Evolutionary conservation across 2,797 vertebrate genomes (phyloP).

Genomic region (Fistularia commersonii): DNA sequence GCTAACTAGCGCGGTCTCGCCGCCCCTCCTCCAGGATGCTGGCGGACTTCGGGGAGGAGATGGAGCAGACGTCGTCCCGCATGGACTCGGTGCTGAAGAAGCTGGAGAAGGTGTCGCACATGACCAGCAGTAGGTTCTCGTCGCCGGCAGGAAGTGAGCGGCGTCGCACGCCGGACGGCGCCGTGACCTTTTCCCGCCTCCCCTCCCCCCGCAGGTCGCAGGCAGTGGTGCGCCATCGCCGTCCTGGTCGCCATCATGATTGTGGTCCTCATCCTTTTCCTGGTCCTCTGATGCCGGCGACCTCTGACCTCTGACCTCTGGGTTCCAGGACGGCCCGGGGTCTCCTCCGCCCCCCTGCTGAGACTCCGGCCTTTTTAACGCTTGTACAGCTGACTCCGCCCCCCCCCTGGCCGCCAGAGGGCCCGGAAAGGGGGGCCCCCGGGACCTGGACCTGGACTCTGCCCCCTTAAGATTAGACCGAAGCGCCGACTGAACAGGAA

Average conservation of each 20-base stretch:
- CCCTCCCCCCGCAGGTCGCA: slow-evolving; percentile 65
- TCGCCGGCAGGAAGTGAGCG: not conserved
- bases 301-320: slow-evolving; percentile 13
- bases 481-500: too few species aligned
- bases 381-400: too few species aligned
- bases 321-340: not conserved
- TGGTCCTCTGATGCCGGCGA: slow-evolving; percentile 62
- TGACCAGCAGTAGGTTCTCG: slow-evolving; percentile 79
- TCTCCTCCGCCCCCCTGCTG: too few species aligned
- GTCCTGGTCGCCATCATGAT: slow-evolving; percentile 76
- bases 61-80: slow-evolving; percentile 81
- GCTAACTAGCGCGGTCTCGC: not conserved
- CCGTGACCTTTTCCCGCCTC: not conserved
- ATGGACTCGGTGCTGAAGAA: slow-evolving; percentile 84
- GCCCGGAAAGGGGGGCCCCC: too few species aligned
- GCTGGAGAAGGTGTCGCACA: slow-evolving; percentile 84
- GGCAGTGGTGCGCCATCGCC: slow-evolving; percentile 82
- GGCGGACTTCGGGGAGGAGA: slow-evolving; percentile 80
- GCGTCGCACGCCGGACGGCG: not conserved
- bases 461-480: too few species aligned
- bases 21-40: slow-evolving; percentile 67
- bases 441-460: too few species aligned
- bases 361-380: too few species aligned
- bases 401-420: too few species aligned
- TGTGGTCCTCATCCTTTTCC: slow-evolving; percentile 77